A percentile compares a stretch with the other conserved stretches of the same genome.
Evolutionary conservation across 2,797 vertebrate genomes (phyloP).

Genomic region (Bufotes viridis): DNA sequence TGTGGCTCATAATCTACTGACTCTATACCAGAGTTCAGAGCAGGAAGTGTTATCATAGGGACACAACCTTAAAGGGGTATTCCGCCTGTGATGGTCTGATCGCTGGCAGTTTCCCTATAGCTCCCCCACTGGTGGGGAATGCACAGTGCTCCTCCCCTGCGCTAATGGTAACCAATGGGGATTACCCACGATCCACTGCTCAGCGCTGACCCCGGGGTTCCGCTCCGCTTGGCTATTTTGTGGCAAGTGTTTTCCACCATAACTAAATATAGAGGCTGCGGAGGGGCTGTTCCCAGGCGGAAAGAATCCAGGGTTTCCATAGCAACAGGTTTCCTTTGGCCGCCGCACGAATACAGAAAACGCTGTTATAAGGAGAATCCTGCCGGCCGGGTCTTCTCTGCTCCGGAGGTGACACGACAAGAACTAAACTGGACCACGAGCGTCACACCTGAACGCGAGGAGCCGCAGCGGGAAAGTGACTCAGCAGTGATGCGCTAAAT

Average conservation of each 20-base stretch:
- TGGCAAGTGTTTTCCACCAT: conserved; percentile 14
- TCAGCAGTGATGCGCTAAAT: too few relatives aligned
- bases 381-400: neutral
- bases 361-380: conserved; percentile 19
- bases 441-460: too few relatives aligned
- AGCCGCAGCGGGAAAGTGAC: too few relatives aligned
- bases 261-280: conserved; percentile 51
- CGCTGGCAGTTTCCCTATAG: too few relatives aligned
- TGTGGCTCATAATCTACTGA: neutral
- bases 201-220: neutral
- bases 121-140: neutral
- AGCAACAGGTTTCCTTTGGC: conserved; percentile 43
- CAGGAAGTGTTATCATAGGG: neutral
- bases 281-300: conserved; percentile 31
- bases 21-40: neutral
- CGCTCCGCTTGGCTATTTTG: neutral
- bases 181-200: neutral
- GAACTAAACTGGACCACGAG: too few relatives aligned
- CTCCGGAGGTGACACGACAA: neutral
- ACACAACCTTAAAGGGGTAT: too few relatives aligned
- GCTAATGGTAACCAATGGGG: neutral
- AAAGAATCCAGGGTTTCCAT: conserved; percentile 46
- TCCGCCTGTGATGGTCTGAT: too few relatives aligned
- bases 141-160: neutral
- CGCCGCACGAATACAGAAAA: conserved; percentile 19